Evolutionary conservation across 35 echinoderm and acorn worm species (phyloP), one percentile per base, ranked within the genome.

Genomic region (Lytechinus pictus): DNA sequence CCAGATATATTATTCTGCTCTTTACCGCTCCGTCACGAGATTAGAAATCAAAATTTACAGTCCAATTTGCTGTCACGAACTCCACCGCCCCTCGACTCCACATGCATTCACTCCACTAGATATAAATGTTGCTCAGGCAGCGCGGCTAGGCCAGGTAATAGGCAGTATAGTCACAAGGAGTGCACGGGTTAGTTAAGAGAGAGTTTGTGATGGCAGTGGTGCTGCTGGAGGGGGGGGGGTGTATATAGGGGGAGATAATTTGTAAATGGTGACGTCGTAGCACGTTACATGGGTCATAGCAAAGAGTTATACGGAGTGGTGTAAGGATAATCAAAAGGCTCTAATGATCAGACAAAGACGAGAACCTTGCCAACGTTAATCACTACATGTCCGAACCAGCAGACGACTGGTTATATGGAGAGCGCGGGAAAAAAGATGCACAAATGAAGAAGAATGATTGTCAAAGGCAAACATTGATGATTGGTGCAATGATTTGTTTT

Each of bases 21-120:
- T 90, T 90, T 90, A 90, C 88, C 52, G 11, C 88, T 10, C 52
- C 28, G 11, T 54, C 10, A 52, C 88, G 88, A 19, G 53, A 93
- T 57, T 33, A 93, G 92, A 93, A 93, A 93, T 93, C 92, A 93
- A 93, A 93, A 93, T 93, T 93, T 93, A 93, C 92, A 93, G 52
- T 93, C 92, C 53, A 93, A 55, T 93, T 55, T 93, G 53, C 29
- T 52, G 88, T 90, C 88, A 27, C 28, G n/a, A 24, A 79, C 66
- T 79, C 66, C 66, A 16, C 66, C 66, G n/a, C 21, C 66, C 19
- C 66, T 79, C 66, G 21, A 79, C 19, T 16, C 66, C 19, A 79
- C 66, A 7, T 24, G 6, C 66, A 24, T 24, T 24, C 66, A 24
- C 66, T 24, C 66, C 66, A 79, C 66, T 79, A 79, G 16, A 79